Percentiles rank a stretch among this genome's conserved stretches.
Conservation (phyloP, 2,888 invertebrate species). For the Stenotaenia linearis region DNA sequence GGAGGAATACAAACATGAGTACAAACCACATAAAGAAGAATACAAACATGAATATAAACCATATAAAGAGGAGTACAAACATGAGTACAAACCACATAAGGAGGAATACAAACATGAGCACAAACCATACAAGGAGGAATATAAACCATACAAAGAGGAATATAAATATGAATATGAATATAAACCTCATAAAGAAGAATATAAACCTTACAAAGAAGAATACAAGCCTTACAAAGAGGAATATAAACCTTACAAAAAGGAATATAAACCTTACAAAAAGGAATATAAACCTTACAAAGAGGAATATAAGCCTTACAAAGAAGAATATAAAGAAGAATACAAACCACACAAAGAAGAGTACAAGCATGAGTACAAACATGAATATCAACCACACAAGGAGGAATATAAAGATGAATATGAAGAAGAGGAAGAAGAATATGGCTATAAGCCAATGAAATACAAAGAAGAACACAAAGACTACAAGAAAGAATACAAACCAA, state of each 20-base stretch:
- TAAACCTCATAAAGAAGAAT: not conserved
- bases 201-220: not conserved
- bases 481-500: slow-evolving; percentile 8
- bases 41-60: not conserved
- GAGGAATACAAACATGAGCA: not conserved
- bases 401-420: slow-evolving; percentile 9
- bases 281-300: not conserved
- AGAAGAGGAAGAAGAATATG: not conserved
- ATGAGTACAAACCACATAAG: not conserved
- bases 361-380: not conserved
- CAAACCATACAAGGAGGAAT: not conserved
- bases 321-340: not conserved
- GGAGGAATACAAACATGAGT: not conserved
- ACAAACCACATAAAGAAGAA: not conserved
- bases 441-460: not conserved
- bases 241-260: not conserved
- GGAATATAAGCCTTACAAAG: not conserved
- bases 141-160: not conserved
- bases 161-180: not conserved
- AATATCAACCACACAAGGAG: not conserved
- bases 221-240: not conserved
- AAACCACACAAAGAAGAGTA: not conserved
- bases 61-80: not conserved
- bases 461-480: not conserved
- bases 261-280: not conserved